A percentile compares a stretch with the other conserved stretches of the same genome.
These are phyloP conservation scores for Plusia festucae DNA, from an alignment of 2,888 invertebrate species.

Conservation along the genomic window DNA sequence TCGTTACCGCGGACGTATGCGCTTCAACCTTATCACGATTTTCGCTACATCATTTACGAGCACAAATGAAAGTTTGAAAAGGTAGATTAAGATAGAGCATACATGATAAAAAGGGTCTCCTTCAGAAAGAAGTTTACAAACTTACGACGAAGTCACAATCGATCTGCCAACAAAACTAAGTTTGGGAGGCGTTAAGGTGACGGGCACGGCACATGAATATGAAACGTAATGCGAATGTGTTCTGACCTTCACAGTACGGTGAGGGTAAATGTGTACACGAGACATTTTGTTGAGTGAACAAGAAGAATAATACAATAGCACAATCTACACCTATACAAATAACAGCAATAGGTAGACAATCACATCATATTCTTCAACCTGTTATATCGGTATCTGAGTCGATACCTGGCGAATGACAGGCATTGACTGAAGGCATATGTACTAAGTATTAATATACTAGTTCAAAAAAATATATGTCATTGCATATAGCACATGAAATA, in stretches of 20 bases:
- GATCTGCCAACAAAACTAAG: constrained; percentile 65
- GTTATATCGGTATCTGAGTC: neutral
- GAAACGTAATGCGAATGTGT: constrained; percentile 52
- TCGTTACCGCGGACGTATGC: constrained; percentile 65
- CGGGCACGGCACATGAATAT: constrained; percentile 58
- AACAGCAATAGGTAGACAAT: neutral
- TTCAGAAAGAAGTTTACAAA: constrained; percentile 32
- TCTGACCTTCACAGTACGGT: constrained; percentile 34
- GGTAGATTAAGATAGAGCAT: constrained; percentile 53
- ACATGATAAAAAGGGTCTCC: constrained; percentile 49
- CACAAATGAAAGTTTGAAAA: constrained; percentile 52
- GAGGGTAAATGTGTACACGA: constrained; percentile 28
- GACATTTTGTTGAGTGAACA: constrained; percentile 8
- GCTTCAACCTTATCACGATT: constrained; percentile 74
- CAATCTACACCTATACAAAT: constrained; percentile 11
- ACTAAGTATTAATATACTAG: no score
- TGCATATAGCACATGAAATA: neutral
- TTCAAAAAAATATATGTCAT: no score
- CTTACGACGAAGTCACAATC: constrained; percentile 54
- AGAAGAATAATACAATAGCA: constrained; percentile 14
- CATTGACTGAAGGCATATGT: no score
- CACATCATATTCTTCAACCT: neutral
- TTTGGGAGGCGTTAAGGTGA: constrained; percentile 59
- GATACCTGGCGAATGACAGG: neutral
- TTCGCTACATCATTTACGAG: constrained; percentile 64